phyloP scores from a whole-genome alignment of 2,113 vertebrate species.

The Oncorhynchus clarkii region DNA sequence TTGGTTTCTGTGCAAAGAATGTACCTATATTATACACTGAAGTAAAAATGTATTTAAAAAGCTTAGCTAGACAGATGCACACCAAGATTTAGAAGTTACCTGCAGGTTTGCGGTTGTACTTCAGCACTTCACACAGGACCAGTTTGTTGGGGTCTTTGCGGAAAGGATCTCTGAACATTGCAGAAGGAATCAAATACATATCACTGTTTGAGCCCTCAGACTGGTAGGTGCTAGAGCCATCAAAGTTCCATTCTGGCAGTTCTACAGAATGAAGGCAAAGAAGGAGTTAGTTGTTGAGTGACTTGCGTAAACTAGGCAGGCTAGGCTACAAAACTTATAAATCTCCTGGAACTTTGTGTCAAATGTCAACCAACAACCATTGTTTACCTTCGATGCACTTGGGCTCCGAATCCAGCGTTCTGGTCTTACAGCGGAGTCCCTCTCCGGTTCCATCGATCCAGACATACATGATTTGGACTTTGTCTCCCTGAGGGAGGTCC shows the following conservation, averaged over 20 bases:
- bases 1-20: conserved; percentile 81
- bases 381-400: conserved; percentile 87
- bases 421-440: conserved; percentile 91
- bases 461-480: conserved; percentile 94
- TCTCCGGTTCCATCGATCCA: conserved; percentile 97
- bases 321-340: no score
- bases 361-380: background rate
- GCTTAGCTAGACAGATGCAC: background rate
- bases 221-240: conserved; percentile 95
- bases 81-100: conserved; percentile 64
- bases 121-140: conserved; percentile 94
- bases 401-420: conserved; percentile 88
- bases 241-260: conserved; percentile 96
- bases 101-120: conserved; percentile 92
- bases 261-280: conserved; percentile 66
- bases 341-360: no score
- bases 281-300: background rate
- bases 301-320: no score
- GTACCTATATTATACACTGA: no score
- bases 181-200: conserved; percentile 90
- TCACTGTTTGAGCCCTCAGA: conserved; percentile 96
- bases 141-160: conserved; percentile 96
- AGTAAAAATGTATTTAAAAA: background rate
- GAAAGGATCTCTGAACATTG: conserved; percentile 96
- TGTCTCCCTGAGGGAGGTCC: conserved; percentile 89